Evolutionary conservation across 1,140 invertebrate species (phyloP), one percentile per base, ranked within the genome.

Genomic region (Battus philenor): DNA sequence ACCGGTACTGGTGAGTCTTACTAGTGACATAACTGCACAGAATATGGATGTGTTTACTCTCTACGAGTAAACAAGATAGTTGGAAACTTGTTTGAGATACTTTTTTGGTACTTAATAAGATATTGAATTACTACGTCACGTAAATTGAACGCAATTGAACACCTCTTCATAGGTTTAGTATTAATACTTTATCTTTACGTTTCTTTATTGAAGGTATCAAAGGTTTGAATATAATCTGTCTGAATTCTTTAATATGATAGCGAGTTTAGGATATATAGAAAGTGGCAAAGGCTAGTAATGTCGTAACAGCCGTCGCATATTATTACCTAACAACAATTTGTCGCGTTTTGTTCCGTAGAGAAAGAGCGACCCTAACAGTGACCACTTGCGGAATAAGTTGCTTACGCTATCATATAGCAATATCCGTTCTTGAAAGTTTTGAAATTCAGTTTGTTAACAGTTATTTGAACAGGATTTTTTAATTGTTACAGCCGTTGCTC

Each of bases 401-500:
- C 70, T 47, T 51, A 46, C 59, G 44, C 50, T 68, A 71, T 43
- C 18, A 20, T 20, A 3, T 20, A 20, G 6, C 18, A 20, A 20
- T 20, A 20, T 20, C 6, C 6, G 2, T 3, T 20, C 6, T 20
- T 20, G 6, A 20, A 20, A 3, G 18, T 20, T 20, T 20, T 20
- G 6, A 20, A 32, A 22, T 31, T 17, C 12, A 44, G 12, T 7
- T 16, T 33, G 54, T 65, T 64, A 32, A 65, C 88, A 86, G 68
- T 88, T 86, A 17, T 20, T 20, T 3, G 6, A 32, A 22, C 27
- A 12, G 13, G 44, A 16, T 7, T 16, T 33, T 54, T 65, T 63
- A 32, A 65, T 88, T 86, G 68, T 88, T 86, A 17, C 84, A 93
- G 92, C 90, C 67, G 86, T 88, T 50, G 89, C 82, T 50, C 89